These are phyloP conservation scores for Chaetophractus vellerosus DNA, from an alignment of 2,797 vertebrate species.

Conservation along the genomic window DNA sequence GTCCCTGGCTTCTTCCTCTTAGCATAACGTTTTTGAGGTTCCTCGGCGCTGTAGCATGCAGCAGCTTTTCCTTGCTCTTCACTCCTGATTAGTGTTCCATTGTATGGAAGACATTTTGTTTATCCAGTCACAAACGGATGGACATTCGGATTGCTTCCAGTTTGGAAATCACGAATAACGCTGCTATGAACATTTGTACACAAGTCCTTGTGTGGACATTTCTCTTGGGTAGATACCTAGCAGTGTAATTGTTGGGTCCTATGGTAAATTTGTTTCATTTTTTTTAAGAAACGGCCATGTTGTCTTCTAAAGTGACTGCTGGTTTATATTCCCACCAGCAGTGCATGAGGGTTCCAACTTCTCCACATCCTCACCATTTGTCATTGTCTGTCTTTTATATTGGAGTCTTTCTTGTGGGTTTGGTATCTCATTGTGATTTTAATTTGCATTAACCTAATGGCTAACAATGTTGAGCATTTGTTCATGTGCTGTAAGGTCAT, in stretches of 20 bases:
- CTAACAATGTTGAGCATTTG: neutral
- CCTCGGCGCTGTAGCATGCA: fast-evolving
- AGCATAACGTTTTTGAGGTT: neutral
- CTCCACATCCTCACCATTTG: neutral
- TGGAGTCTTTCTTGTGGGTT: fast-evolving
- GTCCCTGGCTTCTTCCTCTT: neutral
- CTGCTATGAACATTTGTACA: neutral
- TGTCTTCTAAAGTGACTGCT: neutral
- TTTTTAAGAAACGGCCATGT: neutral
- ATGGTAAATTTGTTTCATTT: neutral
- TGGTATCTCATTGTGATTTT: neutral
- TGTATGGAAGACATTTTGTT: neutral
- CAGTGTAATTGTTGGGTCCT: neutral
- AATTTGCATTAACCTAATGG: neutral
- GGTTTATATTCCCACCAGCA: fast-evolving
- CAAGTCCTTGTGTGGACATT: neutral
- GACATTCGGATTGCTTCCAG: neutral
- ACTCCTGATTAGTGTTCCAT: neutral
- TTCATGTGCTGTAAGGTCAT: neutral
- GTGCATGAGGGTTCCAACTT: fast-evolving
- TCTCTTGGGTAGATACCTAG: neutral
- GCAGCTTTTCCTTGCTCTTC: neutral
- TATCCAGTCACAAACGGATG: neutral
- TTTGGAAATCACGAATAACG: neutral
- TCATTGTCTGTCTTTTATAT: fast-evolving